Conservation (phyloP, 2,888 invertebrate genomes). For the Endotricha flammealis region DNA sequence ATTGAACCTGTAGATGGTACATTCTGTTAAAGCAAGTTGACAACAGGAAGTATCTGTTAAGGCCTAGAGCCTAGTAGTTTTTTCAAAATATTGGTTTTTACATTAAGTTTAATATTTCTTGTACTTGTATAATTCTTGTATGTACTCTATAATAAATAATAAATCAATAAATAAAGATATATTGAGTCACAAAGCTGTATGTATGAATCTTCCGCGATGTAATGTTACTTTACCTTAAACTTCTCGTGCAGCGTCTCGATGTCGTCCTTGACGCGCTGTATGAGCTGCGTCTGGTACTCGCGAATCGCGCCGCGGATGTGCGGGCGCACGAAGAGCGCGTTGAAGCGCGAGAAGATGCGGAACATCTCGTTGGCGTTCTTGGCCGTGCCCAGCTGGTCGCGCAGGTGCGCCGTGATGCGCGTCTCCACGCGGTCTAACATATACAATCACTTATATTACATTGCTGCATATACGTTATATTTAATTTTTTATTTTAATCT, state of each 20-base stretch:
- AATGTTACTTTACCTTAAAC: conserved; percentile 94
- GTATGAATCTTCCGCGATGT: too few relatives aligned
- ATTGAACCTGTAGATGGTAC: conserved; percentile 90
- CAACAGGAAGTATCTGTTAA: too few relatives aligned
- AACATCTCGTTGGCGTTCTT: conserved; percentile 99
- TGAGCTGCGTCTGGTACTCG: conserved; percentile 99
- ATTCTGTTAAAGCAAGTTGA: too few relatives aligned
- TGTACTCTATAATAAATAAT: too few relatives aligned
- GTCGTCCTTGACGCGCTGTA: conserved; percentile 99
- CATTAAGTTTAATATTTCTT: too few relatives aligned
- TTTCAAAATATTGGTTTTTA: too few relatives aligned
- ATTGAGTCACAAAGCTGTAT: too few relatives aligned
- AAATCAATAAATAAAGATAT: too few relatives aligned
- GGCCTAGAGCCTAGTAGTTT: too few relatives aligned
- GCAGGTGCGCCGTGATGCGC: conserved; percentile 96
- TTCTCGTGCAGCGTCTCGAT: conserved; percentile 98
- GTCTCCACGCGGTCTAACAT: conserved; percentile 94
- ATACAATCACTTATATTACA: not conserved
- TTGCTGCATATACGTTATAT: too few relatives aligned
- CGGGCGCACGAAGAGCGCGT: conserved; percentile 98
- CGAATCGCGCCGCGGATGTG: conserved; percentile 99
- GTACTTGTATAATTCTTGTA: too few relatives aligned
- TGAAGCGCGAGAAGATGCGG: conserved; percentile 98
- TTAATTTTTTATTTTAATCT: too few relatives aligned
- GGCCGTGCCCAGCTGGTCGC: conserved; percentile 98